Percentiles rank a stretch among this genome's conserved stretches.
These are phyloP conservation scores for Rhagologus leucostigma DNA, from an alignment of 2,113 vertebrate genomes.

Conservation along the genomic window DNA sequence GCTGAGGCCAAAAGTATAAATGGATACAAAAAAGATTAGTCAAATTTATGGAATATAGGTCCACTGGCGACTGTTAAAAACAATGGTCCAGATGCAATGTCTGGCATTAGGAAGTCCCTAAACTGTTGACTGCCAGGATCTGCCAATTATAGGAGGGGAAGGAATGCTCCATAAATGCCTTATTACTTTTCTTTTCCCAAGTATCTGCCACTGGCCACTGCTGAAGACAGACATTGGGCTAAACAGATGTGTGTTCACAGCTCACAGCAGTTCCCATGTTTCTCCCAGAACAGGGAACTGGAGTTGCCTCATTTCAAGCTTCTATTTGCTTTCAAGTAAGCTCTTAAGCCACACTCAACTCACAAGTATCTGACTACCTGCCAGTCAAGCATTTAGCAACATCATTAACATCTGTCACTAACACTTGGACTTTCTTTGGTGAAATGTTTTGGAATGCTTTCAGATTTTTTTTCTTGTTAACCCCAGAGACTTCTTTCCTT, in stretches of 20 bases:
- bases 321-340: conserved; percentile 44
- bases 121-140: not conserved
- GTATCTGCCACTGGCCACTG: not conserved
- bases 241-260: not conserved
- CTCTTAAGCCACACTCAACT: not conserved
- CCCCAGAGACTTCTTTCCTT: not conserved
- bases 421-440: conserved; percentile 7
- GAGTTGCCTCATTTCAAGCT: conserved; percentile 15
- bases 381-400: conserved; percentile 41
- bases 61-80: conserved; percentile 19
- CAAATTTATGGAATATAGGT: conserved; percentile 26
- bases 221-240: not conserved
- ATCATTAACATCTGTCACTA: conserved; percentile 39
- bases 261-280: not conserved
- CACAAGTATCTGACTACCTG: conserved; percentile 37
- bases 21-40: not conserved
- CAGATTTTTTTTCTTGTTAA: not conserved
- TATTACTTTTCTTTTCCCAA: conserved; percentile 30
- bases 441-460: not conserved
- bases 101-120: not conserved
- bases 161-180: not conserved
- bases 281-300: not conserved
- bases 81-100: not conserved
- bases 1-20: not conserved
- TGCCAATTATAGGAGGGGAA: not conserved